A percentile compares a stretch with the other conserved stretches of the same genome.
phyloP scores from a whole-genome alignment of 2,113 vertebrate species.

The Halcyon malimbica region DNA sequence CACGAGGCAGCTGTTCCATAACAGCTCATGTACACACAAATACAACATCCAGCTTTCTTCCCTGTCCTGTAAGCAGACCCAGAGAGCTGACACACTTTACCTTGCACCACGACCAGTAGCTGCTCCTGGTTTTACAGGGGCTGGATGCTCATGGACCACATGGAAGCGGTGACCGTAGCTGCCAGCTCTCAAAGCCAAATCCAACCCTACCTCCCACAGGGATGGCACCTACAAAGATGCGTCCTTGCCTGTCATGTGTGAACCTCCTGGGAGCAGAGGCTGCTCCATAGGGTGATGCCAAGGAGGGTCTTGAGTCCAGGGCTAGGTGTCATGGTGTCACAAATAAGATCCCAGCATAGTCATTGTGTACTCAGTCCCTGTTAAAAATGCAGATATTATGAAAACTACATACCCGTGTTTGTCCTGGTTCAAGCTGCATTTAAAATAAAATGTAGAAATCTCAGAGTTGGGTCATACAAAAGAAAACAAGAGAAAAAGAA shows the following conservation, averaged over 20 bases:
- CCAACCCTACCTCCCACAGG: neutral
- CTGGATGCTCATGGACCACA: neutral
- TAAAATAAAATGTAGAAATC: neutral
- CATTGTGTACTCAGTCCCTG: neutral
- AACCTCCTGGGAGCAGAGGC: neutral
- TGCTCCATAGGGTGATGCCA: fast-evolving
- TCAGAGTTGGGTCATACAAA: fast-evolving
- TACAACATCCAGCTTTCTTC: neutral
- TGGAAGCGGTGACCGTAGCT: neutral
- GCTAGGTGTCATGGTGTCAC: fast-evolving
- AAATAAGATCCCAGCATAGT: neutral
- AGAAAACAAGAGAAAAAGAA: neutral
- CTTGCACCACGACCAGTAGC: neutral
- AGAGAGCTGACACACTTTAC: neutral
- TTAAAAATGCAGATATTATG: neutral
- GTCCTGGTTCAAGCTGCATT: neutral
- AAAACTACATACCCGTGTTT: neutral
- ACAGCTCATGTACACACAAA: neutral
- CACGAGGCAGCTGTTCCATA: neutral
- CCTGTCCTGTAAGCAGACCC: neutral
- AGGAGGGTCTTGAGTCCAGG: neutral
- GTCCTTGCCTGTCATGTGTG: neutral
- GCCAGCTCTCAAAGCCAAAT: neutral
- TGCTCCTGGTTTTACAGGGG: neutral
- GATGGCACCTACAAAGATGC: neutral